Conservation (phyloP, 2,113 vertebrate genomes). For the Spilogale gracilis region DNA sequence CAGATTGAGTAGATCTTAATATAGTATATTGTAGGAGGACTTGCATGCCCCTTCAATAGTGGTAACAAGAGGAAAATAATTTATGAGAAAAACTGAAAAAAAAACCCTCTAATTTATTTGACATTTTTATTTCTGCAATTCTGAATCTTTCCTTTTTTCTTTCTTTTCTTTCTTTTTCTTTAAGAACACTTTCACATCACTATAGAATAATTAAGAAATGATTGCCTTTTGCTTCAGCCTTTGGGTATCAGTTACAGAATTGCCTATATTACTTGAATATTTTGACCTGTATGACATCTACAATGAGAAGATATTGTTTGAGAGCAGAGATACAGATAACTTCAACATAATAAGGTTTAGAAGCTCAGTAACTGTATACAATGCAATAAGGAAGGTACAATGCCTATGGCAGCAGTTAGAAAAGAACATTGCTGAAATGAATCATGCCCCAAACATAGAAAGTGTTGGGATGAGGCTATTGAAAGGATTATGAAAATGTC, state of each 20-base stretch:
- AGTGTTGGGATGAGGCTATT: not conserved
- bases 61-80: slow-evolving; percentile 62
- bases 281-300: not conserved
- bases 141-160: not conserved
- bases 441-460: not conserved
- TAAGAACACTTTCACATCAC: not conserved
- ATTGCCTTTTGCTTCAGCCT: accelerated
- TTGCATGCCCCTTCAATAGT: slow-evolving; percentile 36
- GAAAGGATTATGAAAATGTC: not conserved
- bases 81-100: slow-evolving; percentile 25
- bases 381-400: not conserved
- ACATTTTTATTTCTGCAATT: slow-evolving; percentile 59
- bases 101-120: not conserved
- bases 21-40: slow-evolving; percentile 67
- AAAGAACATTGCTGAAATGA: not conserved
- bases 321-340: not conserved
- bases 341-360: not conserved
- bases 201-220: not conserved
- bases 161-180: not conserved
- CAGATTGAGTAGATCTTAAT: slow-evolving; percentile 78
- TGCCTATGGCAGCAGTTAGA: not conserved
- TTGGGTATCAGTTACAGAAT: not conserved
- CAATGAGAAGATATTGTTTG: not conserved
- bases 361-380: not conserved
- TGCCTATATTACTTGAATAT: not conserved